Evolutionary conservation across 2,113 vertebrate species (phyloP).

Genomic region (Cygnus buccinator): DNA sequence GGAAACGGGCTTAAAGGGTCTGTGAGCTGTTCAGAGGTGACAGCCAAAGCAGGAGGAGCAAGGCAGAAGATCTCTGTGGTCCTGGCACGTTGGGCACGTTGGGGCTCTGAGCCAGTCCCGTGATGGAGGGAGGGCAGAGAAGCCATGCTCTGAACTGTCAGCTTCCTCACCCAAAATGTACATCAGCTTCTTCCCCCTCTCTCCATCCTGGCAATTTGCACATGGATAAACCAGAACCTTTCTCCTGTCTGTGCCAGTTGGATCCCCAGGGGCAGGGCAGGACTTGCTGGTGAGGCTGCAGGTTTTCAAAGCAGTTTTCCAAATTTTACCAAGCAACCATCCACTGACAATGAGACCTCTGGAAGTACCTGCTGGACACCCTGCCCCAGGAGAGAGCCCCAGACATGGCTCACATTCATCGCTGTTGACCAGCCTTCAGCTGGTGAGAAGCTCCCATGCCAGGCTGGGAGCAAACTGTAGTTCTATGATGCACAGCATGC

Average conservation of each 20-base stretch:
- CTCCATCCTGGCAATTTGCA: not conserved
- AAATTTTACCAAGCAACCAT: not conserved
- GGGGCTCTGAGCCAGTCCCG: accelerated
- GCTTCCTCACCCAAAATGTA: not conserved
- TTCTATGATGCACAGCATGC: not conserved
- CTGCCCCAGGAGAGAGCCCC: not conserved
- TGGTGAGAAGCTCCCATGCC: not conserved
- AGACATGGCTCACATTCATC: not conserved
- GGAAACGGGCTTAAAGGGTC: not conserved
- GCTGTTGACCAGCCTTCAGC: not conserved
- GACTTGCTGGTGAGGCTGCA: not conserved
- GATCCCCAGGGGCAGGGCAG: accelerated
- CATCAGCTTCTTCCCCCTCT: not conserved
- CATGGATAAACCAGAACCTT: not conserved
- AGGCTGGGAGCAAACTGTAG: not conserved
- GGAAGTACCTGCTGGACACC: not conserved
- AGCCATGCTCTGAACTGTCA: not conserved
- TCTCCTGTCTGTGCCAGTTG: not conserved
- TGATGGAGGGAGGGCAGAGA: not conserved
- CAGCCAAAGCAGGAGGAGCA: not conserved
- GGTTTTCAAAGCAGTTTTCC: not conserved
- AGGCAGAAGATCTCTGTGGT: not conserved
- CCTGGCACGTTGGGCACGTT: not conserved
- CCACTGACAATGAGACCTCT: not conserved
- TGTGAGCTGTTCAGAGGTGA: not conserved